A percentile compares a stretch with the other conserved stretches of the same genome.
These are phyloP conservation scores for Gallinago media DNA, from an alignment of 2,113 vertebrate species.

Conservation along the genomic window DNA sequence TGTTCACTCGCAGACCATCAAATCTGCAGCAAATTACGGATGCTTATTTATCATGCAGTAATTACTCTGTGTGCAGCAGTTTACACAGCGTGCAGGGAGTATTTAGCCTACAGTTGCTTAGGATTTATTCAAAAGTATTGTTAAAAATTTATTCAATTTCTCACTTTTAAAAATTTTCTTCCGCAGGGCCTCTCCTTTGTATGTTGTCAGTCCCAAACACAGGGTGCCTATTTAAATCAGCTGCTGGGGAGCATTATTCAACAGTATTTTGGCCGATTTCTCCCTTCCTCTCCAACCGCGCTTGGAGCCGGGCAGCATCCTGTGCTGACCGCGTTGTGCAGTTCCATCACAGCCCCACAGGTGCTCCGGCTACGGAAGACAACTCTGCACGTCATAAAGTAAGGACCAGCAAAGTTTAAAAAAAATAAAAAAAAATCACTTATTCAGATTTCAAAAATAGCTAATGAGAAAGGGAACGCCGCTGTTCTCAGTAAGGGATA, in stretches of 20 bases:
- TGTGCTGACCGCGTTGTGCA: constrained; percentile 84
- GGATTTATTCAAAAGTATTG: background rate
- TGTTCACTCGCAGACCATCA: background rate
- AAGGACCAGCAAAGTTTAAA: background rate
- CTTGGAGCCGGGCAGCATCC: constrained; percentile 84
- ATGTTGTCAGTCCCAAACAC: constrained; percentile 84
- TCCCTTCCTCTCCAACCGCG: constrained; percentile 78
- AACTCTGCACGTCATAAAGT: constrained; percentile 75
- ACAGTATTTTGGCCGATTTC: constrained; percentile 93
- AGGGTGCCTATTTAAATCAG: constrained; percentile 88
- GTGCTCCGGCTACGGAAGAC: constrained; percentile 70
- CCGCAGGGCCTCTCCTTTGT: constrained; percentile 89
- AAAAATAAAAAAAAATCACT: background rate
- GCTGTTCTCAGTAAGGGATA: background rate
- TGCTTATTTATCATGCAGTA: background rate
- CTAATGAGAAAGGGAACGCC: background rate
- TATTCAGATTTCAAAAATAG: background rate
- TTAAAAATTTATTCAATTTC: background rate
- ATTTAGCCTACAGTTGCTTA: background rate
- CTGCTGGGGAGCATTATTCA: constrained; percentile 85
- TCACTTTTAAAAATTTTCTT: background rate
- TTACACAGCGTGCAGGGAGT: background rate
- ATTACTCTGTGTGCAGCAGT: background rate
- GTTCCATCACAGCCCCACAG: constrained; percentile 62
- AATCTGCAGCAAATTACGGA: background rate